phyloP scores from a whole-genome alignment of 2,797 vertebrate genomes.

The Epinephelus coioides region DNA sequence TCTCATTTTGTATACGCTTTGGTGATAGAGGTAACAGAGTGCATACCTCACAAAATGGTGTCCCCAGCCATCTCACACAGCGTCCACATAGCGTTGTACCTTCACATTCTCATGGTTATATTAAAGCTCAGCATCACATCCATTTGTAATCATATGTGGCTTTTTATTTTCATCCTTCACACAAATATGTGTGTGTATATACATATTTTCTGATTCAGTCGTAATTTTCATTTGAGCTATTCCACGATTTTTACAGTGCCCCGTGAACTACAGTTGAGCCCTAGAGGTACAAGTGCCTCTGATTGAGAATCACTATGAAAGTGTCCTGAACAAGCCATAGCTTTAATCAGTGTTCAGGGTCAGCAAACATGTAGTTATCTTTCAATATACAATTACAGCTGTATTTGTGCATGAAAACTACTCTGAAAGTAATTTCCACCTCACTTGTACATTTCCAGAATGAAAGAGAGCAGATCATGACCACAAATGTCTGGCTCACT shows the following conservation, averaged over 20 bases:
- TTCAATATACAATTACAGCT: not conserved
- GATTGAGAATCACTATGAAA: not conserved
- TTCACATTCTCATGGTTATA: no score
- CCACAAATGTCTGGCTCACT: slow-evolving; percentile 97
- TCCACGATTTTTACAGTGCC: not conserved
- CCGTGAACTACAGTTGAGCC: not conserved
- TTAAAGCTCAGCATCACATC: no score
- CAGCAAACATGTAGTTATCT: not conserved
- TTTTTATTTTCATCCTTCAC: not conserved
- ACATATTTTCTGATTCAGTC: no score
- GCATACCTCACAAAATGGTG: no score
- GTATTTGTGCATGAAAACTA: slow-evolving; percentile 17
- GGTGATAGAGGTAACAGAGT: no score
- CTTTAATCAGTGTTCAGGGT: slow-evolving; percentile 1
- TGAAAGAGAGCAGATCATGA: slow-evolving; percentile 99
- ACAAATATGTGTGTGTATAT: not conserved
- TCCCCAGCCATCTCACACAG: no score
- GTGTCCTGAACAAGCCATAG: not conserved
- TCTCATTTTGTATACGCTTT: no score
- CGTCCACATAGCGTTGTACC: no score
- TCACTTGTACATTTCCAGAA: slow-evolving; percentile 85
- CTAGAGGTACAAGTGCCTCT: not conserved
- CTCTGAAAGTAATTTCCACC: not conserved
- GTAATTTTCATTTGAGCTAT: not conserved
- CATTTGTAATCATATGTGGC: not conserved